These are phyloP conservation scores for Numenius arquata DNA, from an alignment of 2,113 vertebrate genomes.

Conservation along the genomic window DNA sequence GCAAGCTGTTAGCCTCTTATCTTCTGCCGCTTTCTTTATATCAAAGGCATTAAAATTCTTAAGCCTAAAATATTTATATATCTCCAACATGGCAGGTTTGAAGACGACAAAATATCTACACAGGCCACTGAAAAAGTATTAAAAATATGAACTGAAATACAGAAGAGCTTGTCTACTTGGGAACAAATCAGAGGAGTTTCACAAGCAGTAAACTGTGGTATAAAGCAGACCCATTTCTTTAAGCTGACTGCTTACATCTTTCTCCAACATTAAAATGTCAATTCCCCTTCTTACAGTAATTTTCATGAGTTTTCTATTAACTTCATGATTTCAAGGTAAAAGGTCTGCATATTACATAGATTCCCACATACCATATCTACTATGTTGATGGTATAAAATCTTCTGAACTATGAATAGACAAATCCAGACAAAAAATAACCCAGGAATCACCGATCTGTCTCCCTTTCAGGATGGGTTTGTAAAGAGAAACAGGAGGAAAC, in stretches of 20 bases:
- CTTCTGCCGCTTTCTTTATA: neutral
- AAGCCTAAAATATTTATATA: neutral
- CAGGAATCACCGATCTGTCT: neutral
- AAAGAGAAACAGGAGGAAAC: neutral
- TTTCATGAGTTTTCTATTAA: neutral
- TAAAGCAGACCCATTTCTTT: neutral
- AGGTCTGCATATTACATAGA: neutral
- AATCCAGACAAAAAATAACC: neutral
- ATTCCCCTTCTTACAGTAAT: neutral
- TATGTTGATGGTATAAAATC: neutral
- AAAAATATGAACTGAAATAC: neutral
- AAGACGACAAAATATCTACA: neutral
- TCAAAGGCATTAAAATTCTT: neutral
- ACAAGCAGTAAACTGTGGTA: neutral
- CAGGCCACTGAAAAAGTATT: neutral
- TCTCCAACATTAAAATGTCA: neutral
- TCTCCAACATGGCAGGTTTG: neutral
- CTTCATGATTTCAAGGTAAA: neutral
- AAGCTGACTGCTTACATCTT: neutral
- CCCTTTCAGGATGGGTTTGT: neutral
- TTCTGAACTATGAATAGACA: neutral
- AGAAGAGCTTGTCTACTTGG: neutral
- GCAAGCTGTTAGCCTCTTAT: neutral
- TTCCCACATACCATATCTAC: neutral
- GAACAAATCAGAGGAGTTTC: constrained; percentile 18